Evolutionary conservation across 2,888 invertebrate genomes (phyloP).

Genomic region (Hydraecia micacea): DNA sequence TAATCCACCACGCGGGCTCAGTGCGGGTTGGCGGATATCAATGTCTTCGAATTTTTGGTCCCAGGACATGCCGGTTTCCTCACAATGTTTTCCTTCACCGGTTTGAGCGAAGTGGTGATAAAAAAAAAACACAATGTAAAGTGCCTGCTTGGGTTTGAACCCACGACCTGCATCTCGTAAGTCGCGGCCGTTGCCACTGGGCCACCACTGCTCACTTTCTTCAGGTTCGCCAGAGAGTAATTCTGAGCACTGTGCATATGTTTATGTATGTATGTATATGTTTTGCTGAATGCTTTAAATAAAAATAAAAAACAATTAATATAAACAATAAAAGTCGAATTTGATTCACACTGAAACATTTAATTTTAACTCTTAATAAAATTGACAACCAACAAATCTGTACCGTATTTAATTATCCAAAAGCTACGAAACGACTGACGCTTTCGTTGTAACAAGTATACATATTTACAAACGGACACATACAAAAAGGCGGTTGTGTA

Average conservation of each 20-base stretch:
- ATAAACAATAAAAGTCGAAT: background rate
- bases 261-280: too few species aligned
- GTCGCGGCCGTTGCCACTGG: too few species aligned
- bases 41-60: too few species aligned
- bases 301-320: too few species aligned
- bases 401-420: slow-evolving; percentile 3
- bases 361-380: slow-evolving; percentile 10
- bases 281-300: background rate
- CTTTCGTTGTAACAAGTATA: slow-evolving; percentile 22
- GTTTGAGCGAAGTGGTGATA: too few species aligned
- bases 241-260: background rate
- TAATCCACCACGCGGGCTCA: too few species aligned
- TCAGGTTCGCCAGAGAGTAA: background rate
- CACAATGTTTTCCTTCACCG: too few species aligned
- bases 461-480: slow-evolving; percentile 5
- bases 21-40: too few species aligned
- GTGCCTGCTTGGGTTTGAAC: too few species aligned
- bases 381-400: slow-evolving; percentile 5
- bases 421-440: slow-evolving; percentile 27
- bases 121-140: too few species aligned
- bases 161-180: too few species aligned
- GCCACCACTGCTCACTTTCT: background rate
- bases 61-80: too few species aligned
- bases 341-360: background rate
- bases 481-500: slow-evolving; percentile 84